Evolutionary conservation across 1,140 invertebrate genomes (phyloP), one percentile per base, ranked within the genome.

Genomic region (Trinorchestia longiramus): DNA sequence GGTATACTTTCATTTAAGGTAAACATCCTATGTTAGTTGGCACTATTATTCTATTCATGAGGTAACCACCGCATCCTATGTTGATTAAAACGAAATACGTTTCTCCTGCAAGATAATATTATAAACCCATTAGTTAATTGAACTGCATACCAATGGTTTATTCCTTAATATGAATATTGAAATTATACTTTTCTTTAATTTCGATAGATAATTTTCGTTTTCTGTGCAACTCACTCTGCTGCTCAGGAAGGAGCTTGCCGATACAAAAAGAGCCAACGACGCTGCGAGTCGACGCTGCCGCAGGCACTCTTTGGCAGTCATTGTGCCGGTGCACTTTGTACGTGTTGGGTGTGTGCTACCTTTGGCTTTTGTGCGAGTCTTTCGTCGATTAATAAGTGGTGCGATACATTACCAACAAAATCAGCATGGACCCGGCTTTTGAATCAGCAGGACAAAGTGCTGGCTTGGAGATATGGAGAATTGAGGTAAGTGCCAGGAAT

Each of bases 381-480:
- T 87, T 41, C 11, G 17, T 90, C 88, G 43, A 42, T 17, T 15
- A 0, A 36, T 90, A 19, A 17, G 41, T 42, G 41, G 4, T 41
- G 4, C n/a, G 88, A 42, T 90, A 90, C 88, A 90, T 90, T 42
- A 90, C 23, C 42, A 4, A 90, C 28, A 1, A 41, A 90, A 42
- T 42, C 41, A 47, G 28, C 40, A 95, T 77, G 53, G 87, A 62
- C 94, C 95, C 87, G 15, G 53, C 53, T 43, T 95, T 95, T 87
- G 87, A 77, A 42, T 47, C 87, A 43, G 53, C 95, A 87, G 53
- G 95, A 15, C 44, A 41, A 43, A 1, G 43, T 95, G 95, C 53
- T 53, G 95, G 95, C 40, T 36, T 95, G 36, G 62, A 57, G 44
- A 95, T 95, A 42, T 95, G 95, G 95, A 95, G 95, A 42, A 95